Evolutionary conservation across 2,797 vertebrate species (phyloP).

Genomic region (Corythornis leucogaster): DNA sequence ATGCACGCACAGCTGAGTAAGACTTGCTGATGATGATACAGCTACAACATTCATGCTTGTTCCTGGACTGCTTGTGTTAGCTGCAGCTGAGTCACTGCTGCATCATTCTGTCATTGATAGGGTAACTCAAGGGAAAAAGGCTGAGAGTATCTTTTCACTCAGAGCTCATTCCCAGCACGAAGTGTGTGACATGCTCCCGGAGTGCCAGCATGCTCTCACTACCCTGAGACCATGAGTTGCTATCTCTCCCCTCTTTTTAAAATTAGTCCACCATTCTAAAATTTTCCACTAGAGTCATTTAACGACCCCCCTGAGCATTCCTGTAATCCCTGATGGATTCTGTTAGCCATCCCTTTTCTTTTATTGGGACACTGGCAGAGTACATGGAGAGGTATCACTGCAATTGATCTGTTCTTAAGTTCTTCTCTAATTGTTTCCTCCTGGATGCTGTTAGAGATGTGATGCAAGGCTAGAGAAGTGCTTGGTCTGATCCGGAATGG

Average conservation of each 20-base stretch:
- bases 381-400: accelerated
- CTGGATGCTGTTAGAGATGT: neutral
- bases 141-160: neutral
- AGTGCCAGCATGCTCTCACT: neutral
- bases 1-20: neutral
- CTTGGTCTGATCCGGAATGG: neutral
- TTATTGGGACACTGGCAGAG: neutral
- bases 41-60: neutral
- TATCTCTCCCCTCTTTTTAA: neutral
- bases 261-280: neutral
- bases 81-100: slow-evolving; percentile 2
- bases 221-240: neutral
- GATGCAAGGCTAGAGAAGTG: neutral
- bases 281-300: neutral
- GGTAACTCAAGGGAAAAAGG: neutral
- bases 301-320: neutral
- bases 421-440: neutral
- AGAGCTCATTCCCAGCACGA: neutral
- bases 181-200: accelerated
- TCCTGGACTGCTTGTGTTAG: neutral
- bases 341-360: neutral
- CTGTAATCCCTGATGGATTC: neutral
- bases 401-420: neutral
- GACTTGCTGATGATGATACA: neutral
- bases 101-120: neutral